Percentiles rank a stretch among this genome's conserved stretches.
Evolutionary conservation across 2,113 vertebrate species (phyloP).

Genomic region (Edolisoma coerulescens): DNA sequence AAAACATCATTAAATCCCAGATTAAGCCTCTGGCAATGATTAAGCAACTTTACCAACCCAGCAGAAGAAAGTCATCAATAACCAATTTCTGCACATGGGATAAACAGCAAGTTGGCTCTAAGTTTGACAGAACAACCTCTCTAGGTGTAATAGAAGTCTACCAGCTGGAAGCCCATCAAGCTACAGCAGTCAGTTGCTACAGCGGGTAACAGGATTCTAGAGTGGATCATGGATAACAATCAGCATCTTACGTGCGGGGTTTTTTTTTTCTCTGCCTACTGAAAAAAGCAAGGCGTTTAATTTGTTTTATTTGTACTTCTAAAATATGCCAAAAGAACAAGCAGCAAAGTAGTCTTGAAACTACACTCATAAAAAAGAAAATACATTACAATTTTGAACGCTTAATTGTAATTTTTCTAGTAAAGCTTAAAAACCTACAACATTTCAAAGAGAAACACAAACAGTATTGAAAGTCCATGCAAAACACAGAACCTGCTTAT

Average conservation of each 20-base stretch:
- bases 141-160: conserved; percentile 33
- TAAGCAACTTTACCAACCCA: conserved; percentile 32
- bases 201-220: not conserved
- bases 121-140: not conserved
- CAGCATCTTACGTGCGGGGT: fast-evolving
- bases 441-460: not conserved
- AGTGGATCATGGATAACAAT: not conserved
- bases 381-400: not conserved
- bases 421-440: not conserved
- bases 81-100: not conserved
- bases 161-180: not conserved
- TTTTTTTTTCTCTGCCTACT: not conserved
- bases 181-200: not conserved
- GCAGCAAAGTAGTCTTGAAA: not conserved
- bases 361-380: not conserved
- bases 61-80: conserved; percentile 25
- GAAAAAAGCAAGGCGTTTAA: not conserved
- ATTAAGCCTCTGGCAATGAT: conserved; percentile 58
- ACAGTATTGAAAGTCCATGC: not conserved
- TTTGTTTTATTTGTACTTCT: not conserved
- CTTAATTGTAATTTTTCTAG: not conserved
- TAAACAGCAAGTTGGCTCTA: not conserved
- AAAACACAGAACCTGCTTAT: not conserved
- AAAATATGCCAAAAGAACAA: not conserved
- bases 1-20: conserved; percentile 59